Conservation (phyloP, 2,888 invertebrate genomes). For the Stenichneumon culpator region DNA sequence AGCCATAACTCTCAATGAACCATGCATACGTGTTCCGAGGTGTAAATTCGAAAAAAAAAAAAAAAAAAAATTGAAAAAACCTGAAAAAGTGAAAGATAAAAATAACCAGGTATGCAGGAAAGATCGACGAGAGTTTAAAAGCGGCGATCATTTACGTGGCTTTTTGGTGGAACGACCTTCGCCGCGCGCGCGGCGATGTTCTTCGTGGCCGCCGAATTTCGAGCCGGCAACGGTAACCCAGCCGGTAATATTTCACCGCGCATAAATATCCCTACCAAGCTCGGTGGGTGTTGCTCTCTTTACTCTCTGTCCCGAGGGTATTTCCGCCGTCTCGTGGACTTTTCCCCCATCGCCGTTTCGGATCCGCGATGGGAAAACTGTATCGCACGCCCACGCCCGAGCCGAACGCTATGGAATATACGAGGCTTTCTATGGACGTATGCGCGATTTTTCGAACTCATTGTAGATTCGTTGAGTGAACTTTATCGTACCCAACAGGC, state of each 20-base stretch:
- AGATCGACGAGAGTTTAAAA: conserved; percentile 51
- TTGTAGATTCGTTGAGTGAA: background rate
- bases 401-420: conserved; percentile 7
- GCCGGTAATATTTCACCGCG: conserved; percentile 50
- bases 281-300: conserved; percentile 23
- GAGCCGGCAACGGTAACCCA: conserved; percentile 19
- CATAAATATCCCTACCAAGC: conserved; percentile 65
- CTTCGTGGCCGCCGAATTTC: conserved; percentile 9
- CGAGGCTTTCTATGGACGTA: background rate
- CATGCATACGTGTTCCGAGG: conserved; percentile 65
- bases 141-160: conserved; percentile 33
- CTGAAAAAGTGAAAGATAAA: conserved; percentile 43
- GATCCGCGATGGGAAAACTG: conserved; percentile 15
- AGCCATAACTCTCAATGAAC: conserved; percentile 30
- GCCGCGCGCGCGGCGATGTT: background rate
- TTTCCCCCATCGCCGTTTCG: background rate
- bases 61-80: conserved; percentile 18
- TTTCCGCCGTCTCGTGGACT: conserved; percentile 14
- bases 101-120: conserved; percentile 14
- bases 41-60: conserved; percentile 11
- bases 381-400: background rate
- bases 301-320: conserved; percentile 24
- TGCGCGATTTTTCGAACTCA: conserved; percentile 28
- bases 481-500: too few relatives aligned
- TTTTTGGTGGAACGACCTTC: conserved; percentile 27